A percentile compares a stretch with the other conserved stretches of the same genome.
These are phyloP conservation scores for Cheilosia pagana DNA, from an alignment of 2,888 invertebrate genomes.

Conservation along the genomic window DNA sequence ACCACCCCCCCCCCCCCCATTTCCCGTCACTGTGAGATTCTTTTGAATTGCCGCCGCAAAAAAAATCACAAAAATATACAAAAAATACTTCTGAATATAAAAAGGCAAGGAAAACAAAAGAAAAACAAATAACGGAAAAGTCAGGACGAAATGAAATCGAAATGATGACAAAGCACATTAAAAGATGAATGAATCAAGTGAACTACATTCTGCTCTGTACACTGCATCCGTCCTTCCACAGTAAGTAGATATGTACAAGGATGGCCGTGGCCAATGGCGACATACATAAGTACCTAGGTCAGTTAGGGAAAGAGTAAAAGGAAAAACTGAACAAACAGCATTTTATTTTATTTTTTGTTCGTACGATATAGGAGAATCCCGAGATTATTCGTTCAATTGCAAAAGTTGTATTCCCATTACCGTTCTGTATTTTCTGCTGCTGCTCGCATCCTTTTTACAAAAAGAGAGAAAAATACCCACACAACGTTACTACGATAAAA, in stretches of 20 bases:
- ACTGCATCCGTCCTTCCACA: slow-evolving; percentile 1
- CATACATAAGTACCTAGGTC: slow-evolving; percentile 15
- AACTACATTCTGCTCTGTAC: slow-evolving; percentile 12
- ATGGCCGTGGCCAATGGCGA: slow-evolving; percentile 44
- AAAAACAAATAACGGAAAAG: slow-evolving; percentile 33
- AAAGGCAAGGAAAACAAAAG: slow-evolving; percentile 26
- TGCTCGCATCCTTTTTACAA: slow-evolving; percentile 12
- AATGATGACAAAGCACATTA: slow-evolving; percentile 73
- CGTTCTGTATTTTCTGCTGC: background rate
- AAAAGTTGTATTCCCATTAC: no score
- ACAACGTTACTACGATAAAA: slow-evolving; percentile 47
- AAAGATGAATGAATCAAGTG: slow-evolving; percentile 70
- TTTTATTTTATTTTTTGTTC: slow-evolving; percentile 6
- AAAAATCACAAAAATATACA: slow-evolving; percentile 26
- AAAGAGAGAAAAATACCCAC: background rate
- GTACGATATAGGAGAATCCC: no score
- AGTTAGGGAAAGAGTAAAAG: slow-evolving; percentile 20
- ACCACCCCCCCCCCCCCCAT: slow-evolving; percentile 47
- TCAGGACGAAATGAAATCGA: slow-evolving; percentile 61
- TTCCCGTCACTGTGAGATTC: slow-evolving; percentile 55
- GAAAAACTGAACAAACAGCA: background rate
- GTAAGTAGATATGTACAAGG: slow-evolving; percentile 19
- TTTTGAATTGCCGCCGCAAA: slow-evolving; percentile 60
- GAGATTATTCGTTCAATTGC: no score
- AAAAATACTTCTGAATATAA: slow-evolving; percentile 23